phyloP scores from a whole-genome alignment of 2,797 vertebrate genomes.

The Ctenopoma multispine region DNA sequence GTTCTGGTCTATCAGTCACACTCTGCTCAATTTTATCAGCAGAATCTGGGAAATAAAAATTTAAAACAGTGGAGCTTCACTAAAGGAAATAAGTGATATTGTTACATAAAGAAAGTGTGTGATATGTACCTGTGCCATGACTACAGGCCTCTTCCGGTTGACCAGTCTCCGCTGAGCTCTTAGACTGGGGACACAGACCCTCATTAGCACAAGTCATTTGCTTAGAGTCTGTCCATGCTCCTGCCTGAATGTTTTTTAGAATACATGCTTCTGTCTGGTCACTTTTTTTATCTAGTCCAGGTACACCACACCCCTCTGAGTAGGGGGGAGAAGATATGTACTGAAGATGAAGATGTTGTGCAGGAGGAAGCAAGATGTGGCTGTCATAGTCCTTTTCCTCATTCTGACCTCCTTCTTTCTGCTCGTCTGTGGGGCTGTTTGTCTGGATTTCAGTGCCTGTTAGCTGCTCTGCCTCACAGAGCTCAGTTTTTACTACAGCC shows the following conservation, averaged over 20 bases:
- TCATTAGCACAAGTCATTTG: constrained; percentile 13
- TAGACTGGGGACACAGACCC: constrained; percentile 38
- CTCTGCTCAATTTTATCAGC: constrained; percentile 30
- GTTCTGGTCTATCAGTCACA: constrained; percentile 28
- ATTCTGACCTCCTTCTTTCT: not conserved
- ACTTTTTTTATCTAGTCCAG: constrained; percentile 2
- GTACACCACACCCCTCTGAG: constrained; percentile 20
- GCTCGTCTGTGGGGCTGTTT: constrained; percentile 6
- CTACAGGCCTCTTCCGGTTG: constrained; percentile 27
- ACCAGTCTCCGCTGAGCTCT: constrained; percentile 20
- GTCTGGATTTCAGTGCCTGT: not conserved
- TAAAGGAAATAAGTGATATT: not conserved
- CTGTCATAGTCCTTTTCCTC: constrained; percentile 9
- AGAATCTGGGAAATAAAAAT: constrained; percentile 34
- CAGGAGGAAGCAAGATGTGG: not conserved
- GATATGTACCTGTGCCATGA: constrained; percentile 49
- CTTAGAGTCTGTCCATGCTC: constrained; percentile 20
- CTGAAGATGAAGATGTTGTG: constrained; percentile 26
- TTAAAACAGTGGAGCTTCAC: not conserved
- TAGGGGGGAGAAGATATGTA: not conserved
- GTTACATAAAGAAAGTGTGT: not conserved
- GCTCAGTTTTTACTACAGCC: constrained; percentile 22
- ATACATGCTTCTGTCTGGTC: not conserved
- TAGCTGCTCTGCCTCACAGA: constrained; percentile 4
- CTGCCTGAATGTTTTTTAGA: constrained; percentile 15